Conservation (phyloP, 2,888 invertebrate species). For the Brachyptera putata region DNA sequence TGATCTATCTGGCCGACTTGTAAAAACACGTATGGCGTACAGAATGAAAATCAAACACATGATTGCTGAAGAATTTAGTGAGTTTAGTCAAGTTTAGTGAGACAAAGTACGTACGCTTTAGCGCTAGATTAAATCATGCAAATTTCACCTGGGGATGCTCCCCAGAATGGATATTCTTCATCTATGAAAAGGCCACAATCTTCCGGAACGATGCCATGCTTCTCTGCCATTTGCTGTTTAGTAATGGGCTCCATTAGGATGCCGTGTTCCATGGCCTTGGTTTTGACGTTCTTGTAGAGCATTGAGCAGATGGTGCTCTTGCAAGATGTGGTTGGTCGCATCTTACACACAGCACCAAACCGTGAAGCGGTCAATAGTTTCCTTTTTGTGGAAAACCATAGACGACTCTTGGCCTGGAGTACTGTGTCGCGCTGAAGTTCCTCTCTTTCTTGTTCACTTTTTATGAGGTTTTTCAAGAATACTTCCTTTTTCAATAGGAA, state of each 20-base stretch:
- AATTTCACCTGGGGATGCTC: slow-evolving; percentile 34
- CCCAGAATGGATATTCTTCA: slow-evolving; percentile 29
- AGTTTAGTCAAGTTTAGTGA: too few species aligned
- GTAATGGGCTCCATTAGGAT: slow-evolving; percentile 31
- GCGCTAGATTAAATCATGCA: too few species aligned
- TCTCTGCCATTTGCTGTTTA: slow-evolving; percentile 26
- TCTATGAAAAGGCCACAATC: slow-evolving; percentile 37
- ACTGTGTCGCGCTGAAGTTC: background rate
- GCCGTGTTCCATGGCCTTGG: slow-evolving; percentile 30
- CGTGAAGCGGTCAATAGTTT: slow-evolving; percentile 32
- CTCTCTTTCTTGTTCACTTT: background rate
- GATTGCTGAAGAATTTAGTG: too few species aligned
- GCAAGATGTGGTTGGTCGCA: slow-evolving; percentile 28
- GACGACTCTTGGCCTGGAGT: background rate
- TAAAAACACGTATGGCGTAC: too few species aligned
- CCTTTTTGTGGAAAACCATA: slow-evolving; percentile 21
- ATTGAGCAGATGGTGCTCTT: slow-evolving; percentile 27
- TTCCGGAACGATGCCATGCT: slow-evolving; percentile 26
- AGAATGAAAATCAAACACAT: too few species aligned
- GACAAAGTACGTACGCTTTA: too few species aligned
- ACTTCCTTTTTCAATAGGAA: background rate
- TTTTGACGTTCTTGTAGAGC: slow-evolving; percentile 27
- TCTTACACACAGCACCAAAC: slow-evolving; percentile 32
- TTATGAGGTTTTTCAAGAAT: slow-evolving; percentile 2
- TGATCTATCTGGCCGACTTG: too few species aligned